These are phyloP conservation scores for Melanotaenia nigrans DNA, from an alignment of 2,797 vertebrate genomes.

Conservation along the genomic window DNA sequence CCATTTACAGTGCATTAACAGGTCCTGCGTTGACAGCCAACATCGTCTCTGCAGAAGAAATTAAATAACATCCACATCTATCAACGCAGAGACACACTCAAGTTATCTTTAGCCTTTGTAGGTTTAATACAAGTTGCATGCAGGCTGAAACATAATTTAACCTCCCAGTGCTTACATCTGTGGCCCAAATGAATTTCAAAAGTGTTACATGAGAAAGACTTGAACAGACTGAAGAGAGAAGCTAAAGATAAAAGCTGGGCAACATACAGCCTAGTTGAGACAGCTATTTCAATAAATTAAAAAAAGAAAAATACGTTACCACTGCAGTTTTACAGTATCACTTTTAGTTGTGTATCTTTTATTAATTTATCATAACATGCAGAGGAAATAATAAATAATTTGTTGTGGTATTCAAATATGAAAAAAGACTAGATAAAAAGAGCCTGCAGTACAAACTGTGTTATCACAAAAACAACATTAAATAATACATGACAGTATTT, in stretches of 20 bases:
- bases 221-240: not conserved
- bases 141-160: not conserved
- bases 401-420: conserved; percentile 14
- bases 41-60: conserved; percentile 19
- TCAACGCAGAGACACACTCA: not conserved
- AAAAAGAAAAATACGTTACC: not conserved
- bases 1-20: conserved; percentile 37
- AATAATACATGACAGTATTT: conserved; percentile 23
- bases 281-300: not conserved
- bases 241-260: not conserved
- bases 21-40: conserved; percentile 19
- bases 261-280: not conserved
- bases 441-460: conserved; percentile 14
- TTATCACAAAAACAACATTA: conserved; percentile 9
- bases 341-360: conserved; percentile 5
- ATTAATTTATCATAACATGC: conserved; percentile 21
- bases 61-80: conserved; percentile 7
- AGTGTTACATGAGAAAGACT: not conserved
- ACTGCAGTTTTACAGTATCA: conserved; percentile 3
- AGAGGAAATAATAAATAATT: conserved; percentile 23
- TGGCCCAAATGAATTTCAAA: not conserved
- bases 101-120: not conserved
- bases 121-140: conserved; percentile 1
- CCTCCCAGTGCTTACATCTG: not conserved
- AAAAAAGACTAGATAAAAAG: conserved; percentile 17